phyloP scores from a whole-genome alignment of 2,888 invertebrate genomes.

The Bombylius discolor region DNA sequence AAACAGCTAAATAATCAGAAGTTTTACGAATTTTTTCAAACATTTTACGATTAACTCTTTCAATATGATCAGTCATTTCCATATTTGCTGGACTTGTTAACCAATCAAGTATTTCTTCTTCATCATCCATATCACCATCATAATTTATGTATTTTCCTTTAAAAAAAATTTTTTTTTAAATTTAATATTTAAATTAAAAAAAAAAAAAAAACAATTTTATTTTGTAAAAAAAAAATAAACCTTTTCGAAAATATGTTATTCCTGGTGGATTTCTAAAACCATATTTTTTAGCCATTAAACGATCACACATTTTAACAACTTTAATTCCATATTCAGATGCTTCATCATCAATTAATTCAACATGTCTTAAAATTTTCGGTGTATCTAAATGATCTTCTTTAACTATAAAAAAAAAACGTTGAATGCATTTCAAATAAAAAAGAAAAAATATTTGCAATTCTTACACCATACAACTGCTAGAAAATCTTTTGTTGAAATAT shows the following conservation, averaged over 20 bases:
- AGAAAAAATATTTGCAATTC: conserved; percentile 23
- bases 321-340: conserved; percentile 84
- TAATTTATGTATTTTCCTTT: conserved; percentile 70
- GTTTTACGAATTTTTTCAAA: conserved; percentile 79
- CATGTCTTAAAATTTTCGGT: conserved; percentile 66
- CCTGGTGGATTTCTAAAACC: conserved; percentile 83
- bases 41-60: conserved; percentile 85
- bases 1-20: conserved; percentile 81
- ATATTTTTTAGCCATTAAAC: conserved; percentile 86
- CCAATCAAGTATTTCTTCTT: conserved; percentile 79
- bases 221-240: too few relatives aligned
- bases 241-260: conserved; percentile 80
- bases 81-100: conserved; percentile 85
- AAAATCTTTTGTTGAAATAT: conserved; percentile 82
- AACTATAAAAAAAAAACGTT: conserved; percentile 38
- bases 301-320: conserved; percentile 75
- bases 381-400: conserved; percentile 71
- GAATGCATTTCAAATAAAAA: background rate
- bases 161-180: background rate
- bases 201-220: background rate
- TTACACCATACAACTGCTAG: conserved; percentile 86
- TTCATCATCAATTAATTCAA: conserved; percentile 85
- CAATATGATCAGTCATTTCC: conserved; percentile 87
- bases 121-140: conserved; percentile 85
- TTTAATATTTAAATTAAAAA: background rate